Percentiles rank a stretch among this genome's conserved stretches.
Evolutionary conservation across 2,113 vertebrate species (phyloP).

Genomic region (Spilogale gracilis): DNA sequence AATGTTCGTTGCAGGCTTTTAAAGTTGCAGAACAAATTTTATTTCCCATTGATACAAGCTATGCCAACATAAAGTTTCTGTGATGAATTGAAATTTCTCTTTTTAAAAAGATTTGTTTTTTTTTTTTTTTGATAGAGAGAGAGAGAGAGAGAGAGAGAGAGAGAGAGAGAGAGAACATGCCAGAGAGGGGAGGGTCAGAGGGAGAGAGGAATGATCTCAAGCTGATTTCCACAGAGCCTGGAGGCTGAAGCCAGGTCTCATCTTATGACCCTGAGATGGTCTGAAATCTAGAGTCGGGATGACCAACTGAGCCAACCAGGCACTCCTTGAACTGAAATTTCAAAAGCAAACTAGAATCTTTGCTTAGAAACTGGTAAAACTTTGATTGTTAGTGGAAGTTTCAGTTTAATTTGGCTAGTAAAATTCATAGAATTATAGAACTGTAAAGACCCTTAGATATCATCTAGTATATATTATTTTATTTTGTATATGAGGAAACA

Average conservation of each 20-base stretch:
- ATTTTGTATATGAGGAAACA: slow-evolving; percentile 37
- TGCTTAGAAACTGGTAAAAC: neutral
- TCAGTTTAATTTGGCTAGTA: neutral
- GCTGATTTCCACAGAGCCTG: neutral
- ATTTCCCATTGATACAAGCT: neutral
- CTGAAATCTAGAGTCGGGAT: neutral
- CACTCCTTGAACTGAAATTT: neutral
- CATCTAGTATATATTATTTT: neutral
- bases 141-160: too few species aligned
- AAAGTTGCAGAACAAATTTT: neutral
- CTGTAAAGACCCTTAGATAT: neutral
- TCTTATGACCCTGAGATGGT: neutral
- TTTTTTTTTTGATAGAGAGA: neutral
- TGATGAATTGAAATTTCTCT: neutral
- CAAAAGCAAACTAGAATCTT: neutral
- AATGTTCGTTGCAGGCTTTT: neutral
- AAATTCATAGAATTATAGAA: neutral
- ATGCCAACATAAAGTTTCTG: neutral
- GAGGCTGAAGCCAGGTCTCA: neutral
- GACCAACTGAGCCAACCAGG: neutral
- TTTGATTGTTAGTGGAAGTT: neutral
- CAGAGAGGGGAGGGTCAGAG: neutral
- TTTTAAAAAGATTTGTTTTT: neutral
- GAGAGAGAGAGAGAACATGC: too few species aligned
- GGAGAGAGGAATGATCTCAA: neutral